A percentile compares a stretch with the other conserved stretches of the same genome.
These are phyloP conservation scores for Lepidurus couesii DNA, from an alignment of 1,140 invertebrate genomes.

Conservation along the genomic window DNA sequence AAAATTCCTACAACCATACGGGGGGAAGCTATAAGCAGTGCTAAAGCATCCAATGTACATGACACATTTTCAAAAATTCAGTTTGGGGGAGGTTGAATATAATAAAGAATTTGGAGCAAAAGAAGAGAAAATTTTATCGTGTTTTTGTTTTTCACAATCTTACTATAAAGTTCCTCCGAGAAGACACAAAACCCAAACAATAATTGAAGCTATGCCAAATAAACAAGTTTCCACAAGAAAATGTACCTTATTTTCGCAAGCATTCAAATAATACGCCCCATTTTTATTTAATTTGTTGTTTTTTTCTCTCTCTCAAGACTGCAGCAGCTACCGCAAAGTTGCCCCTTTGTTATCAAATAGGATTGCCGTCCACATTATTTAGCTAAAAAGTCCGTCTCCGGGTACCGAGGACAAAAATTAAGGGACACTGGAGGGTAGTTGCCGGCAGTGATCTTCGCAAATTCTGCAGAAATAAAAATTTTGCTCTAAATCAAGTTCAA, in stretches of 20 bases:
- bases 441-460: slow-evolving; percentile 11
- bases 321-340: slow-evolving; percentile 8
- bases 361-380: slow-evolving; percentile 9
- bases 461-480: neutral
- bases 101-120: neutral
- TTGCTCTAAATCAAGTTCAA: neutral
- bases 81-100: neutral
- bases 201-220: slow-evolving; percentile 18
- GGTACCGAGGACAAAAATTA: neutral
- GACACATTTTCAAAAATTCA: neutral
- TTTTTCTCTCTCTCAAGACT: neutral
- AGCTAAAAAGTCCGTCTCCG: neutral
- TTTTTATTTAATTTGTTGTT: too few species aligned
- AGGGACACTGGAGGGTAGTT: slow-evolving; percentile 14
- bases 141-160: neutral
- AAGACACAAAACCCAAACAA: neutral
- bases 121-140: neutral
- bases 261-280: slow-evolving; percentile 4
- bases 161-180: neutral
- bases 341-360: neutral
- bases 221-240: slow-evolving; percentile 4
- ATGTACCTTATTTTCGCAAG: slow-evolving; percentile 9
- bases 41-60: slow-evolving; percentile 15
- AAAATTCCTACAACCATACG: neutral
- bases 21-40: slow-evolving; percentile 20